A percentile compares a stretch with the other conserved stretches of the same genome.
Conservation (phyloP, 2,888 invertebrate genomes). For the Eumacrocentrus americanus region DNA sequence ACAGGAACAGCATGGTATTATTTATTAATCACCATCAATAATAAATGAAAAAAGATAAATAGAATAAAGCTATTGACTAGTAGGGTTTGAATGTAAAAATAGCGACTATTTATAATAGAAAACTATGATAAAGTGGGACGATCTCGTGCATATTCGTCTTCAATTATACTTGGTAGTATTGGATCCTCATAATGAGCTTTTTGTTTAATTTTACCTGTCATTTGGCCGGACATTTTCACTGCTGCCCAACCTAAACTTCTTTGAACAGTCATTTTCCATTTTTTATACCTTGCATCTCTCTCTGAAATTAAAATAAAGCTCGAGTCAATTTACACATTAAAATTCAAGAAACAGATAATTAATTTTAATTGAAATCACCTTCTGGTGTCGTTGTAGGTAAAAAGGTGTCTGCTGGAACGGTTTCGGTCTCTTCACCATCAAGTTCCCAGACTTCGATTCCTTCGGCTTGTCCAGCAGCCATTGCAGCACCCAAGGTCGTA, state of each 20-base stretch:
- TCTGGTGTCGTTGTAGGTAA: slow-evolving; percentile 80
- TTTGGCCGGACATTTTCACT: slow-evolving; percentile 73
- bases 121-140: not conserved
- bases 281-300: slow-evolving; percentile 81
- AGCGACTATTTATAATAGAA: too few species aligned
- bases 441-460: slow-evolving; percentile 76
- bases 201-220: slow-evolving; percentile 79
- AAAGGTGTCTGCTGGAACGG: slow-evolving; percentile 76
- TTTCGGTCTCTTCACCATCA: slow-evolving; percentile 66
- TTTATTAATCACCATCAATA: too few species aligned
- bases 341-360: too few species aligned
- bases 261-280: slow-evolving; percentile 96
- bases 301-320: slow-evolving; percentile 65
- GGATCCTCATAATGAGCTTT: too few species aligned
- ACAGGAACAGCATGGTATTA: too few species aligned
- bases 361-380: too few species aligned
- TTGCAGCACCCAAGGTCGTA: slow-evolving; percentile 90
- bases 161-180: not conserved
- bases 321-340: too few species aligned
- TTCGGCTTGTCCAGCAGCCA: slow-evolving; percentile 85
- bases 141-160: too few species aligned
- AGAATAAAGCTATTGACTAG: too few species aligned
- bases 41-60: too few species aligned
- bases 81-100: too few species aligned
- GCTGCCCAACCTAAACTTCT: slow-evolving; percentile 89